A percentile compares a stretch with the other conserved stretches of the same genome.
Conservation (phyloP, 1,140 invertebrate genomes). For the Trichogramma pretiosum region DNA sequence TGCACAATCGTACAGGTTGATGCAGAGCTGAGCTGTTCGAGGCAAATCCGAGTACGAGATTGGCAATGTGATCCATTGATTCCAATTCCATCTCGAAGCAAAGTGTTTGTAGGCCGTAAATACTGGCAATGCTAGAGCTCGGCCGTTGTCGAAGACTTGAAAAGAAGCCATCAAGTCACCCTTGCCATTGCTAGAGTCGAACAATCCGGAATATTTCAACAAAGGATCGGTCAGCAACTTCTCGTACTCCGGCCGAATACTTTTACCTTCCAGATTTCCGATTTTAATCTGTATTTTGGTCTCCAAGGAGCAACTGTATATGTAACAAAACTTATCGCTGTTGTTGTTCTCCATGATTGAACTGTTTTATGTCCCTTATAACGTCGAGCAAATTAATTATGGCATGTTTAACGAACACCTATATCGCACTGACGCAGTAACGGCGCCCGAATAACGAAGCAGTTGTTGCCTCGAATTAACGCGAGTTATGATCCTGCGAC, state of each 20-base stretch:
- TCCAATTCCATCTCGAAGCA: conserved; percentile 91
- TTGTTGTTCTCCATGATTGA: too few species aligned
- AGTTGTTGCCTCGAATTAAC: too few species aligned
- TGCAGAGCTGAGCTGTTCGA: conserved; percentile 75
- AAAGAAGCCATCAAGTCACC: conserved; percentile 82
- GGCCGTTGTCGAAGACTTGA: conserved; percentile 77
- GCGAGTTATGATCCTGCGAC: too few species aligned
- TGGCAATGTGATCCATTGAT: conserved; percentile 93
- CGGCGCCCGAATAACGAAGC: too few species aligned
- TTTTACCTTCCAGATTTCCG: conserved; percentile 88
- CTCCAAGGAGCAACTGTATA: not conserved
- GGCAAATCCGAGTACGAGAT: conserved; percentile 88
- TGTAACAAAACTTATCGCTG: not conserved
- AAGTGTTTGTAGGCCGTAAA: conserved; percentile 91
- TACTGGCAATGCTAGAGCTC: conserved; percentile 78
- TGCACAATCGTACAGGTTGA: conserved; percentile 89
- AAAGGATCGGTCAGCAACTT: conserved; percentile 80
- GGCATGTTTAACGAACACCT: too few species aligned
- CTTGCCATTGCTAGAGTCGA: conserved; percentile 59
- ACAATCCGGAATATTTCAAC: conserved; percentile 83
- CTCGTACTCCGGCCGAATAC: conserved; percentile 77
- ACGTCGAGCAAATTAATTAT: too few species aligned
- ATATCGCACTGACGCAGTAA: too few species aligned
- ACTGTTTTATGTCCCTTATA: too few species aligned
- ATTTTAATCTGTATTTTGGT: not conserved